Base-by-base conservation (phyloP, 2,797 vertebrate species). In the Sebastes steindachneri region DNA sequence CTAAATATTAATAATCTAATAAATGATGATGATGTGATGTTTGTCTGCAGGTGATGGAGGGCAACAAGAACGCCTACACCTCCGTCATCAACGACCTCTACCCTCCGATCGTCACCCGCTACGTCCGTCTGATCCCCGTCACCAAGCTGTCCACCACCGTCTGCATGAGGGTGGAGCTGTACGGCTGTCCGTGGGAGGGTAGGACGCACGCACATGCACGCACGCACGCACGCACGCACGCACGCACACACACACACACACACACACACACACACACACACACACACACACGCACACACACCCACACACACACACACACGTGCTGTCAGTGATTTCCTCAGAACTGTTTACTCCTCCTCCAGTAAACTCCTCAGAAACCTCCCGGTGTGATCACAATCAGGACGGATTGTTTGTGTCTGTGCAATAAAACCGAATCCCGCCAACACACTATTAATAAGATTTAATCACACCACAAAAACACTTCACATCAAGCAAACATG, bases 91-190 rank as follows among this genome's bases (percentile, higher is more conserved):
- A 97, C 26, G 97, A 98, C 79, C 96, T 98, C 0, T 96, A 96
- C 41, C 97, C 97, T 0, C 97, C 97, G 0, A 92, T 97, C 70
- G 95, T 98, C 67, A 95, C 97, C 0, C 97, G 97, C 3, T 96
- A 95, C 28, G 75, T 98, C 74, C 95, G 97, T 0, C 90, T 98
- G 5, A 96, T 98, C 73, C 97, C 97, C 0, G 95, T 97, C 91
- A 97, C 96, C 0, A 90, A 79, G 64, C 87, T 95, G 41, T 92
- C 96, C 1, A 96, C 95, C 93, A 96, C 96, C 0, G 96, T 98
- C 21, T 98, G 97, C 83, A 97, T 98, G 97, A 93, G 97, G 25
- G 94, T 97, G 83, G 97, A 98, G 94, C 95, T 98, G 66, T 98
- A 98, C 2, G 97, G 97, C 88, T 98, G 97, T 7, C 74, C 91